These are phyloP conservation scores for Trissolcus japonicus DNA, from an alignment of 2,888 invertebrate species.

Conservation along the genomic window DNA sequence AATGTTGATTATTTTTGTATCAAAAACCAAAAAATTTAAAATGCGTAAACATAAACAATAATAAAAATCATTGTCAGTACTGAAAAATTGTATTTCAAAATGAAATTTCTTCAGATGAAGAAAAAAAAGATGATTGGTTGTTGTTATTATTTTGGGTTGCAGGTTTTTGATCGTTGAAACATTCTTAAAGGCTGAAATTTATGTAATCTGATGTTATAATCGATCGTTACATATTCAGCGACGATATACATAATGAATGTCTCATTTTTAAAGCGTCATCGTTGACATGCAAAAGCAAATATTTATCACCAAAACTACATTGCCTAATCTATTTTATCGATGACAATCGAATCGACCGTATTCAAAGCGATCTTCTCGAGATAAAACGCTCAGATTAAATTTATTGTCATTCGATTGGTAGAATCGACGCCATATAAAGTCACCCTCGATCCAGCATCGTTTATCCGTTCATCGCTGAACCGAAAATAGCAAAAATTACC, in stretches of 20 bases:
- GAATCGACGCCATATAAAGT: slow-evolving; percentile 21
- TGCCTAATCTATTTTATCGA: slow-evolving; percentile 14
- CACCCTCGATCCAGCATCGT: slow-evolving; percentile 7
- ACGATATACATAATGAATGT: slow-evolving; percentile 33
- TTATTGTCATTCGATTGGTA: slow-evolving; percentile 25
- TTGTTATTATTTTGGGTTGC: too few relatives aligned
- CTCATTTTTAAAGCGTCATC: slow-evolving; percentile 14
- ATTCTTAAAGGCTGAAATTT: slow-evolving; percentile 5
- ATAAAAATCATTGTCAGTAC: too few relatives aligned
- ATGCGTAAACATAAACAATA: too few relatives aligned
- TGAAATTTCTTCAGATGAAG: too few relatives aligned
- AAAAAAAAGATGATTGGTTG: too few relatives aligned
- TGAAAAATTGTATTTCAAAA: too few relatives aligned
- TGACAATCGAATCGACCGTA: neutral
- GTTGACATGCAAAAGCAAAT: slow-evolving; percentile 26
- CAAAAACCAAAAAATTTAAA: too few relatives aligned
- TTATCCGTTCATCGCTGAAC: too few relatives aligned
- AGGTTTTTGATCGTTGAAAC: too few relatives aligned
- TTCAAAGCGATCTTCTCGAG: too few relatives aligned
- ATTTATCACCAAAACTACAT: slow-evolving; percentile 15
- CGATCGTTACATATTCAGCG: slow-evolving; percentile 37
- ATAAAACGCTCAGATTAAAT: neutral
- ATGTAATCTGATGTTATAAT: slow-evolving; percentile 43
- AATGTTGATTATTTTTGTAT: too few relatives aligned
- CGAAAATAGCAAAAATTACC: too few relatives aligned